These are phyloP conservation scores for Colletes latitarsis DNA, from an alignment of 1,140 invertebrate genomes.

Conservation along the genomic window DNA sequence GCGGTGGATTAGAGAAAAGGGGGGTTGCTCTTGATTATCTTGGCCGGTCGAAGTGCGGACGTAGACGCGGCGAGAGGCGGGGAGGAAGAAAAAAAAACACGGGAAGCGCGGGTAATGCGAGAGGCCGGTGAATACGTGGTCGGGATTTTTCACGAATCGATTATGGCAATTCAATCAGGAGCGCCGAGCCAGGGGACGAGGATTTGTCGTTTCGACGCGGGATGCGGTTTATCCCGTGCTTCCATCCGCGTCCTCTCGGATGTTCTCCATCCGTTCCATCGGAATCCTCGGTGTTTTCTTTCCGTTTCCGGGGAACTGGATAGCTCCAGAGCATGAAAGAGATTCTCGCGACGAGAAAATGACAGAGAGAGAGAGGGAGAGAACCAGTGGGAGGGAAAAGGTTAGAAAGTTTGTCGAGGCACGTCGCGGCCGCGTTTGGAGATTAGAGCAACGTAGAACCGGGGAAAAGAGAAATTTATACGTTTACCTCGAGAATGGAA, in stretches of 20 bases:
- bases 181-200: neutral
- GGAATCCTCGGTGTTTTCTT: constrained; percentile 64
- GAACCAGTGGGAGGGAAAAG: neutral
- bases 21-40: constrained; percentile 52
- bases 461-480: neutral
- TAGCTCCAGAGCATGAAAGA: constrained; percentile 24
- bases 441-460: neutral
- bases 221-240: constrained; percentile 57
- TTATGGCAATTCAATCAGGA: constrained; percentile 67
- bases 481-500: no score
- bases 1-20: constrained; percentile 30
- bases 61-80: neutral
- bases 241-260: constrained; percentile 57
- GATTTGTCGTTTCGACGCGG: constrained; percentile 62
- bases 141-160: constrained; percentile 66
- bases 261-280: constrained; percentile 63
- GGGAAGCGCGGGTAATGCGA: constrained; percentile 36
- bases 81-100: neutral
- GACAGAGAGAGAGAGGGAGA: neutral
- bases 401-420: constrained; percentile 37
- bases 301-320: constrained; percentile 62
- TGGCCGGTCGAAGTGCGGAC: constrained; percentile 9
- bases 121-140: constrained; percentile 59
- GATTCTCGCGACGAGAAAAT: constrained; percentile 1
- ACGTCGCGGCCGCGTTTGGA: constrained; percentile 5